These are phyloP conservation scores for Euthynnus affinis DNA, from an alignment of 2,797 vertebrate genomes.

Conservation along the genomic window DNA sequence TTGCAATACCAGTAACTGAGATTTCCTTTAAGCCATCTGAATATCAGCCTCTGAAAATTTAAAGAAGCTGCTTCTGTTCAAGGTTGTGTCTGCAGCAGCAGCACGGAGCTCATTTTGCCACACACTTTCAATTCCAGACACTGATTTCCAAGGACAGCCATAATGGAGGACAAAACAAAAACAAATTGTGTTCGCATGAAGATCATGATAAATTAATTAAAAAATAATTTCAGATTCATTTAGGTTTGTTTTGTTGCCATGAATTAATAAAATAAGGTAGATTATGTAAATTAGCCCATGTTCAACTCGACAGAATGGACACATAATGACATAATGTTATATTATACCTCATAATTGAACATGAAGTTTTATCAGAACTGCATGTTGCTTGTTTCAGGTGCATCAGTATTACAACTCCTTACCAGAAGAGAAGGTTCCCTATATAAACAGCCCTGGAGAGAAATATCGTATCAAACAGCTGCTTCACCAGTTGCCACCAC, in stretches of 20 bases:
- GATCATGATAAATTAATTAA: constrained; percentile 35
- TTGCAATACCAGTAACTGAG: constrained; percentile 7
- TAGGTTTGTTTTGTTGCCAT: constrained; percentile 14
- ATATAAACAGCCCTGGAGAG: constrained; percentile 98
- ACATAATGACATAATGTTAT: neutral
- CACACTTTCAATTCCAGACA: constrained; percentile 33
- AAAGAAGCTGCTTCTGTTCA: constrained; percentile 46
- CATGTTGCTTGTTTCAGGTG: constrained; percentile 86
- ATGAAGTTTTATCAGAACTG: neutral
- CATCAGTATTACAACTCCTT: constrained; percentile 99
- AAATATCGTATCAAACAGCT: constrained; percentile 97
- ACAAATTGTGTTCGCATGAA: constrained; percentile 15
- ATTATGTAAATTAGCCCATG: constrained; percentile 11
- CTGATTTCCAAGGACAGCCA: constrained; percentile 40
- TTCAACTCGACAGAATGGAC: constrained; percentile 9
- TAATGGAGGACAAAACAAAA: constrained; percentile 36
- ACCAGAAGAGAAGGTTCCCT: constrained; percentile 98
- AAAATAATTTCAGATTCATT: constrained; percentile 42
- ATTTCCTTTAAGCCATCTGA: constrained; percentile 49
- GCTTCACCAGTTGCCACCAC: constrained; percentile 95
- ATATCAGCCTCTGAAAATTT: constrained; percentile 53
- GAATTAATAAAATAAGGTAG: constrained; percentile 23
- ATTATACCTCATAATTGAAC: no score
- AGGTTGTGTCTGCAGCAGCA: constrained; percentile 45
- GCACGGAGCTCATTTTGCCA: constrained; percentile 36